Evolutionary conservation across 2,113 vertebrate species (phyloP), one percentile per base, ranked within the genome.

Genomic region (Gymnocephalus cernua): DNA sequence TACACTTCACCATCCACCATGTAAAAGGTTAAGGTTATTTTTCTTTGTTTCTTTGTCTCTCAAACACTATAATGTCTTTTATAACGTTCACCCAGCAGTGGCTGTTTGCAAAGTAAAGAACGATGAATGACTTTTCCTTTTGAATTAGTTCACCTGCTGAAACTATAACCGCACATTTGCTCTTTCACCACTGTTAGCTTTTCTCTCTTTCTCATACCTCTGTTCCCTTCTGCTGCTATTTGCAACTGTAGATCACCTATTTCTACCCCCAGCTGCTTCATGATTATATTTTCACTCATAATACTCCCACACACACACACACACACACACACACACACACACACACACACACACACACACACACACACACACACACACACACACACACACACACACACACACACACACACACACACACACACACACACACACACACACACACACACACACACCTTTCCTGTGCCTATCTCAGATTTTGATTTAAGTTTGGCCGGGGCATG

Each of bases 161-260:
- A 90, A 83, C 77, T 78, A 61, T 87, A 84, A 83, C 74, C 3
- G 11, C 57, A 86, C 45, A 90, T 91, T 77, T 89, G 64, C 74
- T 81, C 88, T 84, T 85, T 85, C 81, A 65, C 82, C 74, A 50
- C 47, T 89, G 75, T 92, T 91, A 92, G 79, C 83, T 86, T 63
- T 85, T 68, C 68, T 64, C 29, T 72, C 65, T 27, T 66, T 27
- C 74, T 61, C 73, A 61, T 1, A 59, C 56, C 70, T 64, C 50
- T 38, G 54, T 67, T 72, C 80, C 77, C n/a, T 7, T 77, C 87
- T 80, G 50, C 64, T 70, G 53, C 67, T 58, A 59, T 86, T 81
- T 80, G 48, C 38, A 65, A 53, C 80, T 32, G 77, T 58, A 77
- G 76, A 89, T 82, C 82, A 65, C 72, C 41, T 77, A 67, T 85